phyloP scores from a whole-genome alignment of 2,113 vertebrate species.

The Alligator sinensis region DNA sequence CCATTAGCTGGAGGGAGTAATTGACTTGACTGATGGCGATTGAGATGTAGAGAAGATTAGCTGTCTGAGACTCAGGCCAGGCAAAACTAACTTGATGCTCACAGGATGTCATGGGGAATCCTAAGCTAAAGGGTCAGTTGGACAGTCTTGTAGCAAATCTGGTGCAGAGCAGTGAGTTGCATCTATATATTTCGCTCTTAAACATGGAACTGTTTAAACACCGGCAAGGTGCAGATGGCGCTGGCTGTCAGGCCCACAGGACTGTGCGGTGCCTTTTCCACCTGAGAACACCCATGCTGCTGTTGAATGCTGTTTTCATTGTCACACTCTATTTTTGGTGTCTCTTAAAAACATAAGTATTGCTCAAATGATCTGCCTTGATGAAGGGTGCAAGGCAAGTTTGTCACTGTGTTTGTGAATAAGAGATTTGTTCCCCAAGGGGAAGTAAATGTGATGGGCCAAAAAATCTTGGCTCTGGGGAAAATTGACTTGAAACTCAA shows the following conservation, averaged over 20 bases:
- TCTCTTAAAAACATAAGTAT: too few species aligned
- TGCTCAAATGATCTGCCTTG: too few species aligned
- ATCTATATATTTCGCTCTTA: neutral
- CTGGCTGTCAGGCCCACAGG: neutral
- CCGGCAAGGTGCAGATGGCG: neutral
- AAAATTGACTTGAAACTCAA: accelerated
- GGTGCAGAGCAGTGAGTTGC: accelerated
- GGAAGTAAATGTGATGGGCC: conserved; percentile 36
- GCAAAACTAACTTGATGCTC: neutral
- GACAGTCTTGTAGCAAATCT: neutral
- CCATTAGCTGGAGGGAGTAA: neutral
- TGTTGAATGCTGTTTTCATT: neutral
- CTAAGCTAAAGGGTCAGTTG: neutral
- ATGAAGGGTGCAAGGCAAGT: conserved; percentile 48
- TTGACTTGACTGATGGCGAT: neutral
- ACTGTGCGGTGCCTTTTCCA: neutral
- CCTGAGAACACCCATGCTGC: neutral
- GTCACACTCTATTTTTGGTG: neutral
- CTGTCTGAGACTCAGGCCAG: neutral
- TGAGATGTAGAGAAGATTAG: neutral
- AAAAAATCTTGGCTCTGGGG: neutral
- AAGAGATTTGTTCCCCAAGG: conserved; percentile 18
- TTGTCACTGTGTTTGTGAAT: conserved; percentile 41
- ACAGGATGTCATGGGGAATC: neutral
- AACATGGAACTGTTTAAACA: accelerated